Evolutionary conservation across 2,797 vertebrate species (phyloP).

Genomic region (Ispidina lecontei): DNA sequence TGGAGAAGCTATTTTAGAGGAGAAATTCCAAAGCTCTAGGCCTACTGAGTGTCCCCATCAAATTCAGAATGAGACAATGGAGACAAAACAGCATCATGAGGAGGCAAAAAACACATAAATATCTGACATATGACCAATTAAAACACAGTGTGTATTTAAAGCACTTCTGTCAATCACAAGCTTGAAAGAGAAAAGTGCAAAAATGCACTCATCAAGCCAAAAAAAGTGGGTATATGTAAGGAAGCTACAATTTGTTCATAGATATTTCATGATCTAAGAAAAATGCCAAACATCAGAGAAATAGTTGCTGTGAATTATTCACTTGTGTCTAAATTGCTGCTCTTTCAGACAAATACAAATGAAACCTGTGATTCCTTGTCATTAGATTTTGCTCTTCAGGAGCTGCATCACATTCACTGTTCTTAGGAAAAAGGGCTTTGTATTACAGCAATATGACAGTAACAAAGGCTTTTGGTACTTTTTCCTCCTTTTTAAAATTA

Average conservation of each 20-base stretch:
- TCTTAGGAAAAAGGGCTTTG: not conserved
- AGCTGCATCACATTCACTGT: not conserved
- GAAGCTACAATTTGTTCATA: not conserved
- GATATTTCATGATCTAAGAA: conserved; percentile 15
- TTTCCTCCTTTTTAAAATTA: not conserved
- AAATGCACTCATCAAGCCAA: not conserved
- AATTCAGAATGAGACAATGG: not conserved
- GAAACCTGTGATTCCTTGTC: conserved; percentile 25
- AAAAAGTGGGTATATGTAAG: not conserved
- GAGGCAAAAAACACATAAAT: not conserved
- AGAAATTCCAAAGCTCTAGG: not conserved
- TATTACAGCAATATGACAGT: not conserved
- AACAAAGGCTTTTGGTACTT: not conserved
- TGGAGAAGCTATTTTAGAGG: not conserved
- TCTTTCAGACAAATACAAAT: conserved; percentile 6
- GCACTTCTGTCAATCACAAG: not conserved
- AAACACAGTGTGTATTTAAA: not conserved
- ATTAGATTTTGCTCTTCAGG: not conserved
- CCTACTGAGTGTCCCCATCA: not conserved
- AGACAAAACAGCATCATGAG: not conserved
- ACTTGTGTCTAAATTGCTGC: conserved; percentile 27
- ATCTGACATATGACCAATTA: not conserved
- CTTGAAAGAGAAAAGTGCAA: not conserved
- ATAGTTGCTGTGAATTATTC: conserved; percentile 19
- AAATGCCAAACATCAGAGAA: conserved; percentile 25